Percentiles rank a stretch among this genome's conserved stretches.
Conservation (phyloP, 1,140 invertebrate species). For the Aethina tumida region DNA sequence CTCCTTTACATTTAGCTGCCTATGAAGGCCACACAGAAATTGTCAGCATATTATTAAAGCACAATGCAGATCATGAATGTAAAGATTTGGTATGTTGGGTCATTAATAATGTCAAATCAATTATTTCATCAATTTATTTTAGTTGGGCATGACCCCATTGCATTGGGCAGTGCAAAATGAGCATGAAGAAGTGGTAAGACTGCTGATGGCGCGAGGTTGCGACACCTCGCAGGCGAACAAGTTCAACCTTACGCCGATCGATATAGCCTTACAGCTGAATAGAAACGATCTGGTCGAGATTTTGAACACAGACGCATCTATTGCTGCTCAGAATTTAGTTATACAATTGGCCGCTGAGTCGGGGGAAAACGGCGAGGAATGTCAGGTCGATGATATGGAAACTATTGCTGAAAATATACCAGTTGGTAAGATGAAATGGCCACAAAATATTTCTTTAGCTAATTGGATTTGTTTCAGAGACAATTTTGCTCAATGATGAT, state of each 20-base stretch:
- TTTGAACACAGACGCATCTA: slow-evolving; percentile 36
- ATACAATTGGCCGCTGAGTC: slow-evolving; percentile 26
- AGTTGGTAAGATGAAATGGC: no score
- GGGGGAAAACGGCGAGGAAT: no score
- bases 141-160: slow-evolving; percentile 87
- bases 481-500: no score
- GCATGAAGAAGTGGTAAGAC: slow-evolving; percentile 57
- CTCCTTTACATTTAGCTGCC: slow-evolving; percentile 78
- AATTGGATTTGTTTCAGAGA: no score
- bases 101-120: slow-evolving; percentile 4
- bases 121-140: slow-evolving; percentile 13
- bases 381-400: no score
- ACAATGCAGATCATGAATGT: slow-evolving; percentile 66
- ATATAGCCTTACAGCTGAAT: slow-evolving; percentile 59
- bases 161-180: slow-evolving; percentile 89
- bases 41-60: slow-evolving; percentile 63
- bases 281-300: slow-evolving; percentile 52
- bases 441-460: no score
- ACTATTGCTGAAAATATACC: no score
- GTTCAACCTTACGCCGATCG: slow-evolving; percentile 75
- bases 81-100: slow-evolving; percentile 66
- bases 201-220: slow-evolving; percentile 64
- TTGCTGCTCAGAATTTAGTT: slow-evolving; percentile 33
- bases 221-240: slow-evolving; percentile 60
- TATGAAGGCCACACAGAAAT: slow-evolving; percentile 76